A percentile compares a stretch with the other conserved stretches of the same genome.
phyloP scores from a whole-genome alignment of 2,113 vertebrate species.

The Helogale parvula region DNA sequence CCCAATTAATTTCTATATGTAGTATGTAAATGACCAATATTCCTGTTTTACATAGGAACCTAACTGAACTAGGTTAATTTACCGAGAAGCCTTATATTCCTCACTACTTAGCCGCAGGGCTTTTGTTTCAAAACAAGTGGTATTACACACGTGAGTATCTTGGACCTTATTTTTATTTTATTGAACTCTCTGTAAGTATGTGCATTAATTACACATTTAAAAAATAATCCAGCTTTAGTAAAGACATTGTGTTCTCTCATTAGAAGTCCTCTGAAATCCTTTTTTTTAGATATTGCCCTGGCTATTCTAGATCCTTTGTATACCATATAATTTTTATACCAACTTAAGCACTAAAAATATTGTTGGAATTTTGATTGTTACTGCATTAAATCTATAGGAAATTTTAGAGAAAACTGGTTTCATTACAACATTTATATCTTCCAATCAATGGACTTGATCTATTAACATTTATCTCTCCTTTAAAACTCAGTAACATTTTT shows the following conservation, averaged over 20 bases:
- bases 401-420: not conserved
- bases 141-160: not conserved
- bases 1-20: not conserved
- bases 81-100: not conserved
- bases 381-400: not conserved
- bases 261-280: not conserved
- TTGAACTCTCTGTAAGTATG: not conserved
- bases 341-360: not conserved
- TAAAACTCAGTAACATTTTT: not conserved
- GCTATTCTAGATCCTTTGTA: not conserved
- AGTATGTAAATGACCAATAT: not conserved
- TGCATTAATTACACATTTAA: not conserved
- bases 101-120: not conserved
- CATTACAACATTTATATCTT: not conserved
- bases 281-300: not conserved
- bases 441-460: not conserved
- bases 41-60: not conserved
- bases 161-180: not conserved
- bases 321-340: not conserved
- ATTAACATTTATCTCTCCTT: not conserved
- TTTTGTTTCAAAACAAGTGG: not conserved
- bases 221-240: not conserved
- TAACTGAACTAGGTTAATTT: not conserved
- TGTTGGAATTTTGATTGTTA: not conserved
- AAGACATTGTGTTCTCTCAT: not conserved